Conservation (phyloP, 2,797 vertebrate species). For the Aldrovandia affinis region DNA sequence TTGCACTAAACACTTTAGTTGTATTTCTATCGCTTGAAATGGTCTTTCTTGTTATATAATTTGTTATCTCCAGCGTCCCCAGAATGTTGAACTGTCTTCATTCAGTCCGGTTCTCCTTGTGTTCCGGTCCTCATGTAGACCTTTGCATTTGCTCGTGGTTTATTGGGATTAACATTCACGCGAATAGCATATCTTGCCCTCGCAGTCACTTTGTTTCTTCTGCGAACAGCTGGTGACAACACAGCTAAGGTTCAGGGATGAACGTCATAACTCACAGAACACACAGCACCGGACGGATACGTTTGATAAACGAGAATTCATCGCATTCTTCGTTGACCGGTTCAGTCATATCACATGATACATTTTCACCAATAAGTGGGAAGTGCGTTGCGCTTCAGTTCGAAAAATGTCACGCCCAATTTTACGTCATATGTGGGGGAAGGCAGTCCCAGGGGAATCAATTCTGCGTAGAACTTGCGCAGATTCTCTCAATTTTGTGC, state of each 20-base stretch:
- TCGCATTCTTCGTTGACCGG: conserved; percentile 57
- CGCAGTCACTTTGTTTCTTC: conserved; percentile 55
- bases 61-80: background rate
- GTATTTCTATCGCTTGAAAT: conserved; percentile 37
- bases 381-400: conserved; percentile 38
- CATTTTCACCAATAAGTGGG: conserved; percentile 36
- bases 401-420: conserved; percentile 44
- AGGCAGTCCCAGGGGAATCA: background rate
- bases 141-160: background rate
- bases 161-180: background rate
- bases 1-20: conserved; percentile 37
- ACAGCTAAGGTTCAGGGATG: conserved; percentile 54
- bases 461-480: background rate
- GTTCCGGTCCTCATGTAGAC: background rate
- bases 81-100: background rate
- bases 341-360: conserved; percentile 44
- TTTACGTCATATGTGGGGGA: conserved; percentile 50
- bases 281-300: conserved; percentile 29
- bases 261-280: conserved; percentile 60
- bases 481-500: background rate
- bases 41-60: conserved; percentile 47
- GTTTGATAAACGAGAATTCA: conserved; percentile 34
- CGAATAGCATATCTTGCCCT: conserved; percentile 29
- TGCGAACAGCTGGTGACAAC: conserved; percentile 71
- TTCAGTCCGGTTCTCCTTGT: background rate